Evolutionary conservation across 1,140 invertebrate genomes (phyloP).

Genomic region (honey bee (Apis mellifera)): DNA sequence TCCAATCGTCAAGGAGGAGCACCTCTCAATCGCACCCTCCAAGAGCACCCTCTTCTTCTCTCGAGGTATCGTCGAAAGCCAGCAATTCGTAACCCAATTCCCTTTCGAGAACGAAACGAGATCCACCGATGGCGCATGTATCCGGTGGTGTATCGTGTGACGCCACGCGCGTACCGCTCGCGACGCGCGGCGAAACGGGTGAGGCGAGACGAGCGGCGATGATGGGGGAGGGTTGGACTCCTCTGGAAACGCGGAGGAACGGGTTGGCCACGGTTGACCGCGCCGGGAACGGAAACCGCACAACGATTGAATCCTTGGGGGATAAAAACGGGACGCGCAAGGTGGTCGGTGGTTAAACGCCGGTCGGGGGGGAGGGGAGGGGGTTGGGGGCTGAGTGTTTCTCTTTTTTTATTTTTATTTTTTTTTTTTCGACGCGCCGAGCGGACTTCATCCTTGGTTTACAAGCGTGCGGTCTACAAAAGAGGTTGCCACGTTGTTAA

Average conservation of each 20-base stretch:
- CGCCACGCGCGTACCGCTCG: no score
- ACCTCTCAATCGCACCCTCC: background rate
- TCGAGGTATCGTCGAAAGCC: background rate
- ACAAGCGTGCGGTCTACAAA: conserved; percentile 81
- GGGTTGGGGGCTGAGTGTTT: conserved; percentile 37
- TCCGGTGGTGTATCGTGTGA: no score
- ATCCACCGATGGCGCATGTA: no score
- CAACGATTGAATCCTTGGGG: conserved; percentile 51
- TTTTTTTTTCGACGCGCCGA: conserved; percentile 54
- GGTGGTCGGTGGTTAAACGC: conserved; percentile 47
- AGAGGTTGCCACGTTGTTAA: conserved; percentile 82
- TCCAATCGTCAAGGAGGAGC: background rate
- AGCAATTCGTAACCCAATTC: conserved; percentile 41
- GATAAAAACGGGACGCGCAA: conserved; percentile 18
- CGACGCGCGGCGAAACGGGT: no score
- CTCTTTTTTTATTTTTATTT: conserved; percentile 20
- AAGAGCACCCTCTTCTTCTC: background rate
- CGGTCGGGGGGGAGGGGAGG: conserved; percentile 11
- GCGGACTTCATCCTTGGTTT: conserved; percentile 81
- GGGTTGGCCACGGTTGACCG: background rate
- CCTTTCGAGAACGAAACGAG: background rate
- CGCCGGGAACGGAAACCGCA: conserved; percentile 8
- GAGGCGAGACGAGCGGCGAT: no score
- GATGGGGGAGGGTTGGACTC: background rate
- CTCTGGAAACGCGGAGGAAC: background rate